Percentiles rank a stretch among this genome's conserved stretches.
phyloP scores from a whole-genome alignment of 2,888 invertebrate genomes.

The Dynastes maya region DNA sequence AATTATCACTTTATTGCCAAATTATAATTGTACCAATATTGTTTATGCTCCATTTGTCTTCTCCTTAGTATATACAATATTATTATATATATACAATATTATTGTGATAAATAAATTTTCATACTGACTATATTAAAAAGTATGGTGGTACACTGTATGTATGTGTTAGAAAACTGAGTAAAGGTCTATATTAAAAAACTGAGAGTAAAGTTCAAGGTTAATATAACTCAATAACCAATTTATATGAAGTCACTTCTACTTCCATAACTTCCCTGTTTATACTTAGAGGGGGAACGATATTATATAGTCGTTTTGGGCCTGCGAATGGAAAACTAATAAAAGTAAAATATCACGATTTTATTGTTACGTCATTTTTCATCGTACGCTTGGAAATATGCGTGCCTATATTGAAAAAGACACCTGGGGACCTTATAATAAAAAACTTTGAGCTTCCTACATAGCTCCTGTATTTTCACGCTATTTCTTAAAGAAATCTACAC shows the following conservation, averaged over 20 bases:
- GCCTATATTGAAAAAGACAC: conserved; percentile 41
- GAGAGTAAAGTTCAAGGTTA: background rate
- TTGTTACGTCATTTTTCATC: conserved; percentile 30
- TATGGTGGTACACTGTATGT: too few species aligned
- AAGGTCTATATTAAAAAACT: background rate
- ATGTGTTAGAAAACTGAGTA: too few species aligned
- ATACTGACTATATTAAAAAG: too few species aligned
- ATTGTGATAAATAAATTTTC: too few species aligned
- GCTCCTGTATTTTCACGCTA: background rate
- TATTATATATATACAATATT: too few species aligned
- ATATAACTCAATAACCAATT: conserved; percentile 15
- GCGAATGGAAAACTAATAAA: conserved; percentile 39
- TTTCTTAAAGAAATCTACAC: background rate
- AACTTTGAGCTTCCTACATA: background rate
- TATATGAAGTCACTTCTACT: conserved; percentile 12
- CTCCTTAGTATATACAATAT: too few species aligned
- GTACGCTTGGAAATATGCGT: conserved; percentile 21
- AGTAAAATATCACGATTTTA: conserved; percentile 42
- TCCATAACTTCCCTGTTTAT: conserved; percentile 13
- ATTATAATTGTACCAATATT: too few species aligned
- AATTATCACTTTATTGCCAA: too few species aligned
- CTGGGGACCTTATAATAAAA: conserved; percentile 35
- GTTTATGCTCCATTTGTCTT: too few species aligned
- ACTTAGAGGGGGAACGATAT: conserved; percentile 12
- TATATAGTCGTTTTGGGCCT: conserved; percentile 24